Conservation (phyloP, 2,888 invertebrate species). For the Lithophane leautieri region DNA sequence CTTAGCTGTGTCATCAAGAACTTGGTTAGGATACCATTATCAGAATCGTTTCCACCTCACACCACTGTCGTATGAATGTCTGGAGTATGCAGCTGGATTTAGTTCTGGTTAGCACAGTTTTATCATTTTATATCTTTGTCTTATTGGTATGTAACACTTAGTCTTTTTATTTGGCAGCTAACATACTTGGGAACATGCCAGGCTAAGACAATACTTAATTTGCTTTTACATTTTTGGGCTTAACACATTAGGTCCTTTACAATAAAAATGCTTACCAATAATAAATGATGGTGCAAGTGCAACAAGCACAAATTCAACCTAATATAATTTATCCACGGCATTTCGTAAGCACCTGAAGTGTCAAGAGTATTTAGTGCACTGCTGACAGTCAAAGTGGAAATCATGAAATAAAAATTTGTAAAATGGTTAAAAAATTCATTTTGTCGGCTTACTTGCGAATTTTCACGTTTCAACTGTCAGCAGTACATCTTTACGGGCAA, state of each 20-base stretch:
- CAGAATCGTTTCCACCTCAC: slow-evolving; percentile 99
- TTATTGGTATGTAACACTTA: neutral
- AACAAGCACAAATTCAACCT: neutral
- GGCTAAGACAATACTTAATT: neutral
- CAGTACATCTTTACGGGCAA: slow-evolving; percentile 9
- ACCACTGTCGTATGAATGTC: slow-evolving; percentile 98
- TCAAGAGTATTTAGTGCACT: slow-evolving; percentile 16
- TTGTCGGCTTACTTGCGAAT: neutral
- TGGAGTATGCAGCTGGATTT: slow-evolving; percentile 99
- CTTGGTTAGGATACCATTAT: slow-evolving; percentile 99
- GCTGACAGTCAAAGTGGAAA: neutral
- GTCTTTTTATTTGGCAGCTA: neutral
- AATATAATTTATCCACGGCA: neutral
- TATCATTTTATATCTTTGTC: neutral
- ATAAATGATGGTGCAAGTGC: neutral
- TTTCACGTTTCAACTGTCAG: neutral
- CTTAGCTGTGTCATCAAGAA: slow-evolving; percentile 98
- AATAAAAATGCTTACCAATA: neutral
- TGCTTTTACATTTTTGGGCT: slow-evolving; percentile 16
- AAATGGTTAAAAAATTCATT: neutral
- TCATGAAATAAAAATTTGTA: neutral
- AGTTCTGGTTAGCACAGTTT: slow-evolving; percentile 89
- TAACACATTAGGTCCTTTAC: slow-evolving; percentile 20
- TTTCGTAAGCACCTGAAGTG: slow-evolving; percentile 19
- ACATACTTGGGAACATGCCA: neutral